Evolutionary conservation across 1,140 invertebrate species (phyloP).

Genomic region (Pseudomyrmex pallidus): DNA sequence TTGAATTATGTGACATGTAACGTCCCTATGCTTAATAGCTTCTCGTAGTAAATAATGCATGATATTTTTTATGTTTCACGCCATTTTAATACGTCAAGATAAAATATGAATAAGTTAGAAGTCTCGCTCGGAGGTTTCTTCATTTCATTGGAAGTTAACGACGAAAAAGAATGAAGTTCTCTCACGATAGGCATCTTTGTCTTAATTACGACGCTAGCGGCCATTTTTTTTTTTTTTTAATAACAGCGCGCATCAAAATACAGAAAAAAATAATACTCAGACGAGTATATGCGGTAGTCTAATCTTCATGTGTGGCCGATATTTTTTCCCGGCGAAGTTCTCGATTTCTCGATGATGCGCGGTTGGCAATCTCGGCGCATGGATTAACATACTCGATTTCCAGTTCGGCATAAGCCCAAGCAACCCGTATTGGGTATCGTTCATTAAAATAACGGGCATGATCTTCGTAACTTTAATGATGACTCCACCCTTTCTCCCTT

Average conservation of each 20-base stretch:
- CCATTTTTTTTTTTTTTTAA: slow-evolving; percentile 14
- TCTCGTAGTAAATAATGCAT: neutral
- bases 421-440: slow-evolving; percentile 30
- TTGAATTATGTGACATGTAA: neutral
- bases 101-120: neutral
- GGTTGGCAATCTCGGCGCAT: slow-evolving; percentile 30
- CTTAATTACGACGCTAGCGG: slow-evolving; percentile 49
- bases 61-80: neutral
- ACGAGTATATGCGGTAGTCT: slow-evolving; percentile 54
- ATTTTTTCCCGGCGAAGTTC: slow-evolving; percentile 53
- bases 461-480: slow-evolving; percentile 53
- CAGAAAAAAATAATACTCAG: slow-evolving; percentile 47
- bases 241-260: slow-evolving; percentile 24
- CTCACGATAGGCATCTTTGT: slow-evolving; percentile 11
- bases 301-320: slow-evolving; percentile 70
- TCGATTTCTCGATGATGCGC: neutral
- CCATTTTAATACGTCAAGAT: neutral
- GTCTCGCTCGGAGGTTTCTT: neutral
- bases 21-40: neutral
- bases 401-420: slow-evolving; percentile 46
- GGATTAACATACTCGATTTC: slow-evolving; percentile 66
- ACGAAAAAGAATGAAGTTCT: slow-evolving; percentile 35
- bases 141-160: neutral
- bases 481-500: slow-evolving; percentile 49
- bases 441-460: slow-evolving; percentile 63